Evolutionary conservation across 2,797 vertebrate genomes (phyloP).

Genomic region (Avahi laniger): DNA sequence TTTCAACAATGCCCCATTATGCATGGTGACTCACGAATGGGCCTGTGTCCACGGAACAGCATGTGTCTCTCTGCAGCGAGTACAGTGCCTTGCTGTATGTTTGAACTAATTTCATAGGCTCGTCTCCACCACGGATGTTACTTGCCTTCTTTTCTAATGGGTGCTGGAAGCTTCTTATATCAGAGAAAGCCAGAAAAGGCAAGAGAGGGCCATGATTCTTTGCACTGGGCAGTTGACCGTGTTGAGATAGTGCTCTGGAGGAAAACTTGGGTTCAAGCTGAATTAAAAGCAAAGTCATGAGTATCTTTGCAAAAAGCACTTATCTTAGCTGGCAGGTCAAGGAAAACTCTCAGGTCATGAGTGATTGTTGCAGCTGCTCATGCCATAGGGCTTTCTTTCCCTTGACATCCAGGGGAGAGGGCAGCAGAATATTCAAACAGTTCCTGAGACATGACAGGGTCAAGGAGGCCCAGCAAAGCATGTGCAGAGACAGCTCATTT

Average conservation of each 20-base stretch:
- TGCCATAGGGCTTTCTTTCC: neutral
- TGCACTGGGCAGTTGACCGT: slow-evolving; percentile 39
- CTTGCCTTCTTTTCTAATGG: slow-evolving; percentile 75
- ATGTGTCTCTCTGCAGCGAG: slow-evolving; percentile 82
- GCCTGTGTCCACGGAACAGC: slow-evolving; percentile 84
- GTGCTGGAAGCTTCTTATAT: slow-evolving; percentile 73
- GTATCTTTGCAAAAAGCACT: neutral
- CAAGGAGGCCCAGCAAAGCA: neutral
- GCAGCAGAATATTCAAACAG: neutral
- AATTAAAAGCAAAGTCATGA: slow-evolving; percentile 7
- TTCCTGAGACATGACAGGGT: neutral
- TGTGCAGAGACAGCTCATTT: neutral
- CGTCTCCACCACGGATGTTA: slow-evolving; percentile 78
- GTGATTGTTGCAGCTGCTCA: neutral
- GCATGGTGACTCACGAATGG: slow-evolving; percentile 86
- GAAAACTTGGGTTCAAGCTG: neutral
- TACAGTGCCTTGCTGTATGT: slow-evolving; percentile 81
- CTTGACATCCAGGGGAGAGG: neutral
- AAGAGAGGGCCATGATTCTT: slow-evolving; percentile 57
- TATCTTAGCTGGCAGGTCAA: neutral
- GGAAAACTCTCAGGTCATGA: neutral
- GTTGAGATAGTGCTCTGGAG: neutral
- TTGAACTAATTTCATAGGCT: slow-evolving; percentile 83
- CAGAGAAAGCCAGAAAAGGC: slow-evolving; percentile 74
- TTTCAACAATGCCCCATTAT: slow-evolving; percentile 88